Conservation (phyloP, 2,797 vertebrate species). For the Cossypha polioptera region DNA sequence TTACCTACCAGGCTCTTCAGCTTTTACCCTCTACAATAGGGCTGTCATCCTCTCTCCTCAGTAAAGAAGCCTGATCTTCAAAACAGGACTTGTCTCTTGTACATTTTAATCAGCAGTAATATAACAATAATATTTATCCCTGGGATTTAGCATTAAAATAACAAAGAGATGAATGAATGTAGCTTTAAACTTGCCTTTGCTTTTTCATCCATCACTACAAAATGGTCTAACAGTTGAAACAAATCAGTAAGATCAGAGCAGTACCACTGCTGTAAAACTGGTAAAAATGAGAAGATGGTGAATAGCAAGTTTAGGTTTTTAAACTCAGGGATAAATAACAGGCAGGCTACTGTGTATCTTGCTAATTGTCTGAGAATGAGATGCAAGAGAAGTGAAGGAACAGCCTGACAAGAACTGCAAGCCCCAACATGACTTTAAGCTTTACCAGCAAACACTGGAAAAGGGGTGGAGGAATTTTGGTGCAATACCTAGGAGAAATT, state of each 20-base stretch:
- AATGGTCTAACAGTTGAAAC: neutral
- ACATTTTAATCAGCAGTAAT: neutral
- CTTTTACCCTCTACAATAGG: neutral
- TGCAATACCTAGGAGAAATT: neutral
- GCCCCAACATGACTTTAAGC: slow-evolving; percentile 16
- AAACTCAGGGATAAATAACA: neutral
- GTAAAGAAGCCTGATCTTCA: neutral
- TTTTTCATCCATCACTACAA: neutral
- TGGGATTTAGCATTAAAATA: slow-evolving; percentile 2
- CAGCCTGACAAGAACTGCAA: slow-evolving; percentile 37
- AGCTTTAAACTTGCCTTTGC: neutral
- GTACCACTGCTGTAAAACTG: neutral
- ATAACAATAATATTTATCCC: neutral
- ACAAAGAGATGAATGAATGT: neutral
- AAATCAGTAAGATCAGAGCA: neutral
- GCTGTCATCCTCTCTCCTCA: neutral
- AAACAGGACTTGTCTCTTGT: neutral
- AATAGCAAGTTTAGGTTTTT: neutral
- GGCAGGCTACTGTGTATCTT: neutral
- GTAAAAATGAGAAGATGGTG: neutral
- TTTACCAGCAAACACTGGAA: neutral
- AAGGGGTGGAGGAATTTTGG: neutral
- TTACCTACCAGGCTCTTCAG: neutral
- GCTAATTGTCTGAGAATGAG: slow-evolving; percentile 44
- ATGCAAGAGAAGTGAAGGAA: slow-evolving; percentile 47